Evolutionary conservation across 1,140 invertebrate species (phyloP).

Genomic region (Apis florea): DNA sequence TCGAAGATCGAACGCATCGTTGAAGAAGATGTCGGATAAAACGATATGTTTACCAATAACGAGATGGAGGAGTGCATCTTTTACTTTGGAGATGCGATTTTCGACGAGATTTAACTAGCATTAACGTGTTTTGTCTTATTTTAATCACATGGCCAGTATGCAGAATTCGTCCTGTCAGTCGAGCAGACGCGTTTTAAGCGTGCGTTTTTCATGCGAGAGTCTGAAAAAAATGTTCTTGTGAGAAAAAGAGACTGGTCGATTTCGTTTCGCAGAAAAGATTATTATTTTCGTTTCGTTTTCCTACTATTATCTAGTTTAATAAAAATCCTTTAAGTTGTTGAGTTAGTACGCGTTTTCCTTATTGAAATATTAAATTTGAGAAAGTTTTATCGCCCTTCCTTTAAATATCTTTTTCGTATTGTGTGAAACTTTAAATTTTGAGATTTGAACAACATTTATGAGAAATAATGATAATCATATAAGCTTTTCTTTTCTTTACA

Average conservation of each 20-base stretch:
- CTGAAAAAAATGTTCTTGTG: neutral
- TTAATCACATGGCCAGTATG: constrained; percentile 44
- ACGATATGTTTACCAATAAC: constrained; percentile 49
- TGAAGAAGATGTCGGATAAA: constrained; percentile 30
- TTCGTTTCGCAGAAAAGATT: no score
- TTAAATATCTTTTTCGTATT: neutral
- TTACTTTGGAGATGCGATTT: neutral
- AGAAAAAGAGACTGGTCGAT: neutral
- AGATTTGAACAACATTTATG: neutral
- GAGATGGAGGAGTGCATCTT: neutral
- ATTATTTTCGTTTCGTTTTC: constrained; percentile 8
- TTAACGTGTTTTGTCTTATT: constrained; percentile 20
- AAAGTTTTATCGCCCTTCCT: neutral
- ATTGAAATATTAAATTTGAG: neutral
- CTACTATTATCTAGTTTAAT: neutral
- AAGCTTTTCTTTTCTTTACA: neutral
- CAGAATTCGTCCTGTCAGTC: constrained; percentile 6
- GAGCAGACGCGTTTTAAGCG: neutral
- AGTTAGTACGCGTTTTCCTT: neutral
- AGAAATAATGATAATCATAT: no score
- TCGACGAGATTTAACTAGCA: constrained; percentile 16
- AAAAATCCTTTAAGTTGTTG: neutral
- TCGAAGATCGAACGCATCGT: constrained; percentile 52
- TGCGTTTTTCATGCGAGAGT: neutral
- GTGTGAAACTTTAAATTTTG: no score